A percentile compares a stretch with the other conserved stretches of the same genome.
Evolutionary conservation across 1,140 invertebrate genomes (phyloP).

Genomic region (Maniola jurtina): DNA sequence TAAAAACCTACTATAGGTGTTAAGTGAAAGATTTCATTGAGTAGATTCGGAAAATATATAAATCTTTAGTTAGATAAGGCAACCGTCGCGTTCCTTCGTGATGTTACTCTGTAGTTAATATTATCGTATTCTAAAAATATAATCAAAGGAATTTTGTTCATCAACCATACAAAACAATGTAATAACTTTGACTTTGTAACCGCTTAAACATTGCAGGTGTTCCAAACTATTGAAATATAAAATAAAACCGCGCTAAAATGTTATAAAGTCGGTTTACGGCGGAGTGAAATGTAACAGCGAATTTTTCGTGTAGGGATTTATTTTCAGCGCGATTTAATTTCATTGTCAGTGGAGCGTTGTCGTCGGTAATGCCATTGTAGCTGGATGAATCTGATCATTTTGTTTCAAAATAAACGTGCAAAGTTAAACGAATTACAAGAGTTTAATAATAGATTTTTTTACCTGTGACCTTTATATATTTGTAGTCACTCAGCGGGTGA

Average conservation of each 20-base stretch:
- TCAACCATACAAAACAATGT: too few species aligned
- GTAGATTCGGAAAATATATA: too few species aligned
- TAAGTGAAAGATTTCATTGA: too few species aligned
- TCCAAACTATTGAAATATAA: slow-evolving; percentile 1
- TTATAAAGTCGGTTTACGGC: background rate
- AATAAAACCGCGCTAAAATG: background rate
- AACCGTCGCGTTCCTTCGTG: too few species aligned
- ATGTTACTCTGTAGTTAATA: too few species aligned
- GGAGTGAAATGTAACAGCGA: background rate
- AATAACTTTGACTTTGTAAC: background rate
- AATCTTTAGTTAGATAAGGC: too few species aligned
- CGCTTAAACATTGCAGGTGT: slow-evolving; percentile 3
- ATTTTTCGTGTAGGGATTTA: slow-evolving; percentile 1
- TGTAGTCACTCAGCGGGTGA: background rate
- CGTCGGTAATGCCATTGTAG: background rate
- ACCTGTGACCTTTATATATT: background rate
- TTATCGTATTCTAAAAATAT: too few species aligned
- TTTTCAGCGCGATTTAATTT: slow-evolving; percentile 2
- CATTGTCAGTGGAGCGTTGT: background rate
- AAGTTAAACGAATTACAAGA: background rate
- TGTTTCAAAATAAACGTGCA: background rate
- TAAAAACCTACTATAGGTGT: too few species aligned
- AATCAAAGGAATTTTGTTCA: too few species aligned
- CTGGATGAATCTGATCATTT: background rate
- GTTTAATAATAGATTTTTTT: too few species aligned